These are phyloP conservation scores for Rhabdomys dilectus DNA, from an alignment of 2,113 vertebrate genomes.

Conservation along the genomic window DNA sequence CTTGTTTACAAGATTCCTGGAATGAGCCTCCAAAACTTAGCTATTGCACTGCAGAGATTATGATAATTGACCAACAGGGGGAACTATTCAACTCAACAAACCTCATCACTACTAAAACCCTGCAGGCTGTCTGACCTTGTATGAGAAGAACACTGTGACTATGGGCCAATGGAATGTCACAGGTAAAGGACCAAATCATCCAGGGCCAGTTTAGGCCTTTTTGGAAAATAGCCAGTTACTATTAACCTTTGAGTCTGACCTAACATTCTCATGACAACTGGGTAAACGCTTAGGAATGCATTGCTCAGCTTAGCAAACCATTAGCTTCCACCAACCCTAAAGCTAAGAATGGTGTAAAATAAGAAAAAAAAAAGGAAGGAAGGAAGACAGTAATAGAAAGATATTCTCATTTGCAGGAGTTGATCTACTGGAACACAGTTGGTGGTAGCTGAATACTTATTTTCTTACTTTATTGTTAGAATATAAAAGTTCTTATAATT, in stretches of 20 bases:
- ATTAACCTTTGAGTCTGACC: not conserved
- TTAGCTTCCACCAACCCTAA: not conserved
- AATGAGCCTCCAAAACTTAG: not conserved
- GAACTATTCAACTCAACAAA: not conserved
- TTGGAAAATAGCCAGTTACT: not conserved
- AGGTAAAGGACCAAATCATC: slow-evolving; percentile 1
- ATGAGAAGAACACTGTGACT: not conserved
- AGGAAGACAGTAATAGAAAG: not conserved
- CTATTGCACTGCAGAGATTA: not conserved
- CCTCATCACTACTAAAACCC: not conserved
- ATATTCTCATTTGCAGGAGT: not conserved
- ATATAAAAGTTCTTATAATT: not conserved
- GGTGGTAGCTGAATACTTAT: not conserved
- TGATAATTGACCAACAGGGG: not conserved
- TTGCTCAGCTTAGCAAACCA: not conserved
- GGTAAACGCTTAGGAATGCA: not conserved
- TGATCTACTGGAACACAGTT: not conserved
- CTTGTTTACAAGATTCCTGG: not conserved
- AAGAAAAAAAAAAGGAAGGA: not conserved
- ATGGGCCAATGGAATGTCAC: not conserved
- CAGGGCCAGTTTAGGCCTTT: not conserved
- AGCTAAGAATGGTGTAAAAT: not conserved
- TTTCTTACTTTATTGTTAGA: not conserved
- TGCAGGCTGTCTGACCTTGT: not conserved
- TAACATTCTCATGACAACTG: not conserved